Base-by-base conservation (phyloP, 2,113 vertebrate genomes). In the Cololabis saira region DNA sequence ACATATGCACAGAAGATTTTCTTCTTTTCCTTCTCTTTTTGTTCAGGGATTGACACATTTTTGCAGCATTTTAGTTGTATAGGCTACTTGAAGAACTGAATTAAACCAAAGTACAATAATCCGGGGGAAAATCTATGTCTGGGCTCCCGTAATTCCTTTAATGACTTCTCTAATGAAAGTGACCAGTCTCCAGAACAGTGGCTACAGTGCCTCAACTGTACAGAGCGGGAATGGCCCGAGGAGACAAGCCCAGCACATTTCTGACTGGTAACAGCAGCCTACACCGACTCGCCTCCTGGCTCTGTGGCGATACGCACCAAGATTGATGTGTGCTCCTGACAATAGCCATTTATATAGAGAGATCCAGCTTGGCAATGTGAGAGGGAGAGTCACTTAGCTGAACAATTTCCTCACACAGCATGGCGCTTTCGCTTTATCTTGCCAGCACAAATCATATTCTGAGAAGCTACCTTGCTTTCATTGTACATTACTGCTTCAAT, bases 121-220 rank as follows among this genome's bases (percentile, higher is more conserved):
- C 82, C 57, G 45, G 24, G 41, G 62, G 51, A 77, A 78, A 85
- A 80, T 85, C 82, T 52, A 62, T 83, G 71, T 58, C 57, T 14
- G 37, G 52, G 69, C 75, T 78, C 50, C 69, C 87, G 89, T 86
- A 86, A 87, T 87, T 86, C 82, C 70, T 85, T 64, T 90, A 90
- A 89, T 88, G 87, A 88, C 79, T 90, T 80, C 65, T 87, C 81
- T 91, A 92, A 91, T 89, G 83, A 89, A 90, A 90, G 83, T 79
- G 77, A 64, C 80, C 86, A 83, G 71, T 76, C 86, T 90, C 50
- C 80, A 83, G 84, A 87, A 87, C 71, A 22, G 55, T 74, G 78
- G 81, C 81, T 75, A 42, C 77, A 71, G 72, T 42, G 76, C 53
- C 61, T 81, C 69, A 53, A 61, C 74, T 72, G 74, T 63, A 71